A percentile compares a stretch with the other conserved stretches of the same genome.
These are phyloP conservation scores for Coenonympha glycerion DNA, from an alignment of 2,888 invertebrate species.

Conservation along the genomic window DNA sequence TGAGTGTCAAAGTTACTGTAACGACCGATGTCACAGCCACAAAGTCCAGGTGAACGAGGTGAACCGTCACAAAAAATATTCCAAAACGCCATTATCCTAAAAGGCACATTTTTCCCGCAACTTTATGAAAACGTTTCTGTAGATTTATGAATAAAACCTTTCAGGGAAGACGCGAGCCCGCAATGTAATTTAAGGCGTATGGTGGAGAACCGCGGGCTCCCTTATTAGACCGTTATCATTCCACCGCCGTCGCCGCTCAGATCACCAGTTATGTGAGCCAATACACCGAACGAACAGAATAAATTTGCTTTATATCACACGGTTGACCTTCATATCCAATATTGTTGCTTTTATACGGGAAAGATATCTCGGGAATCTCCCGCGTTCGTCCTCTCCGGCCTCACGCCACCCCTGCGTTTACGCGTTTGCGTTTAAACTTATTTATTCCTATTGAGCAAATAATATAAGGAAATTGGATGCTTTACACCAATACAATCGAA, in stretches of 20 bases:
- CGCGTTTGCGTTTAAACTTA: conserved; percentile 47
- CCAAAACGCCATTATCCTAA: conserved; percentile 48
- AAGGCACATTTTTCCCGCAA: conserved; percentile 60
- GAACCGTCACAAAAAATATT: conserved; percentile 22
- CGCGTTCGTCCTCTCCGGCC: conserved; percentile 42
- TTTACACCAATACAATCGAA: conserved; percentile 35
- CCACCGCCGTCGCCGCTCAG: conserved; percentile 64
- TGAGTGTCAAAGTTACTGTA: neutral
- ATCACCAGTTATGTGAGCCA: conserved; percentile 73
- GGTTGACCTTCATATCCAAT: conserved; percentile 72
- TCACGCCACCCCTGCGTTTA: conserved; percentile 38
- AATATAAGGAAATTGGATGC: conserved; percentile 47
- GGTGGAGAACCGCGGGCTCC: conserved; percentile 57
- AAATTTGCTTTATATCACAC: conserved; percentile 71
- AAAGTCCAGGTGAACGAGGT: conserved; percentile 21
- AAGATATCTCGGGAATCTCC: conserved; percentile 56
- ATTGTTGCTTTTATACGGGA: conserved; percentile 63
- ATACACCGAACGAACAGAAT: conserved; percentile 71
- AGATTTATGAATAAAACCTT: conserved; percentile 76
- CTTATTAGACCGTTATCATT: conserved; percentile 75
- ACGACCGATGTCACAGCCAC: conserved; percentile 8
- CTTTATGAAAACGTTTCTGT: conserved; percentile 70
- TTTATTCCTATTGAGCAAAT: conserved; percentile 45
- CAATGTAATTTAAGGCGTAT: conserved; percentile 69
- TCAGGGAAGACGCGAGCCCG: conserved; percentile 65